Conservation (phyloP, 2,113 vertebrate species). For the Tricholaema leucomelas region DNA sequence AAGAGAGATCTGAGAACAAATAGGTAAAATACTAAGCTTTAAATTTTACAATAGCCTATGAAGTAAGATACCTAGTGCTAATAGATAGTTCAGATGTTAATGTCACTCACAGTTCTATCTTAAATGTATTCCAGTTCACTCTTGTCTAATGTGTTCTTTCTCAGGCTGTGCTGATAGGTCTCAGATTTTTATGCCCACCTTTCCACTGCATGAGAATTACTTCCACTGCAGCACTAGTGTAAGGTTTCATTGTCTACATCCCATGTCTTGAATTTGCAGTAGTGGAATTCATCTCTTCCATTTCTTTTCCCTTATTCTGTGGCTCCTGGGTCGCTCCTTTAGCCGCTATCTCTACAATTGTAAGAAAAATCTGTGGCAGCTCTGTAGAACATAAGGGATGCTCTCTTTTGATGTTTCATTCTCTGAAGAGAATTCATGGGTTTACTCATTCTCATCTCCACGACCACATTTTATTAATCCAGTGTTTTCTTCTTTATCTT, state of each 20-base stretch:
- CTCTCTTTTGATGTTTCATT: neutral
- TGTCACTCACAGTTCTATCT: neutral
- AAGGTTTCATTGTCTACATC: neutral
- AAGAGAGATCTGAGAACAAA: neutral
- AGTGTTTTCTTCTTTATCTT: neutral
- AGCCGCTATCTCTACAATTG: neutral
- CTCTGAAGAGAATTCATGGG: neutral
- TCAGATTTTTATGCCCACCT: neutral
- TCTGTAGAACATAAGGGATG: fast-evolving
- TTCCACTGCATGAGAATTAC: neutral
- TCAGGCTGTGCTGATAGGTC: neutral
- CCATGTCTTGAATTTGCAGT: neutral
- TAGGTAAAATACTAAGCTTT: neutral
- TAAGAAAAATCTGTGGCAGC: neutral
- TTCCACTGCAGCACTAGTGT: neutral
- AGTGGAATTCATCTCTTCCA: neutral
- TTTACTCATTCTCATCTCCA: neutral
- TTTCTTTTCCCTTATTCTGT: neutral
- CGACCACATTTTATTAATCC: neutral
- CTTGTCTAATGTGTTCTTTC: neutral
- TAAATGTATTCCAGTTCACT: neutral
- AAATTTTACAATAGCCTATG: fast-evolving
- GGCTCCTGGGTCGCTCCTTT: neutral
- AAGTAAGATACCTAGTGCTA: neutral
- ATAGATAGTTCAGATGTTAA: neutral